Evolutionary conservation across 2,888 invertebrate genomes (phyloP).

Genomic region (Limnephilus rhombicus): DNA sequence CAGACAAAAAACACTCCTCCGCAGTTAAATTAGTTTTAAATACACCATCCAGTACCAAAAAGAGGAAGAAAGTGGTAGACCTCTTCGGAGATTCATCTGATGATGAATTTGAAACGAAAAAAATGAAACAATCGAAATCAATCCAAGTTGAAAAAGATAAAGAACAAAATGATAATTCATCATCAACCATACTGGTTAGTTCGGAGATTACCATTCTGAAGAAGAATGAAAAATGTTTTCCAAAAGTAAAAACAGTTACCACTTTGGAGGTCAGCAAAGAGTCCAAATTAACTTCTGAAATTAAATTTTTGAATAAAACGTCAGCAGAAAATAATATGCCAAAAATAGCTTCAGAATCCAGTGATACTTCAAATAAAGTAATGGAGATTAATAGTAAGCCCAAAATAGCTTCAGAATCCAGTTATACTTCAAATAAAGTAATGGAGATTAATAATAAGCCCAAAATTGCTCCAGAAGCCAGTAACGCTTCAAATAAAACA

Average conservation of each 20-base stretch:
- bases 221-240: background rate
- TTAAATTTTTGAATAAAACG: background rate
- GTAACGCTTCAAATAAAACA: background rate
- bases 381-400: background rate
- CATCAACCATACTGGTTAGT: background rate
- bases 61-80: slow-evolving; percentile 73
- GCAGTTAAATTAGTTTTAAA: background rate
- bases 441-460: no score
- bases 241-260: background rate
- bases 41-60: slow-evolving; percentile 67
- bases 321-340: background rate
- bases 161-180: background rate
- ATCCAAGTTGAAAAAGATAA: background rate
- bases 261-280: background rate
- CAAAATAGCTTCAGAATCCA: background rate
- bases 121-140: slow-evolving; percentile 24
- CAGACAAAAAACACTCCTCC: background rate
- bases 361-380: background rate
- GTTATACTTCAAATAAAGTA: no score
- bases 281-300: background rate
- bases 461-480: background rate
- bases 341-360: background rate
- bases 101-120: slow-evolving; percentile 67
- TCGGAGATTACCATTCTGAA: background rate
- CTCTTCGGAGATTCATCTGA: slow-evolving; percentile 77